Base-by-base conservation (phyloP, 2,113 vertebrate genomes). In the Muscicapa adusta region DNA sequence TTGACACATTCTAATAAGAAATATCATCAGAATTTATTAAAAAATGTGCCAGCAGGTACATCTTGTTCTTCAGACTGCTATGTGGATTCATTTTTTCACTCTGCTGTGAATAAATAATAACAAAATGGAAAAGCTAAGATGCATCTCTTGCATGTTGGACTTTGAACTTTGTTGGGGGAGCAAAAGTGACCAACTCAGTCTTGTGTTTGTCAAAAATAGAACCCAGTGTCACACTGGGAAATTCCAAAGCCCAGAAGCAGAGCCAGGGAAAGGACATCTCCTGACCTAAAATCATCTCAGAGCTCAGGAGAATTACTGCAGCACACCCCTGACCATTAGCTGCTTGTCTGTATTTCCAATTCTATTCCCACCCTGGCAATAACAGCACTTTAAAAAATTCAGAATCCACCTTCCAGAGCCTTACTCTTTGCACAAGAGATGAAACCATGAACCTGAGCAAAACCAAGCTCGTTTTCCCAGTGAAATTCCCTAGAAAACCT, bases 251-350 rank as follows among this genome's bases (percentile, higher is more conserved):
- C 29, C 4, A 48, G 43, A 17, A 18, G 5, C 6, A 38, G 7
- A 40, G 12, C 3, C 48, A 42, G 28, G 20, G 26, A 33, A 67
- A 68, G 6, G 25, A 36, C 14, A 33, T 6, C 29, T 28, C 2
- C 0, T 14, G 51, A 19, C n/a, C 18, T 34, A 14, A 8, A 36
- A 18, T 2, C 40, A 36, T 1, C 74, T 43, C 18, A 2, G 45
- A 6, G 19, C 54, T 47, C 29, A 7, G 26, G 20, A 10, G 58
- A 33, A 29, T 62, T 23, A 4, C 25, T 34, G 3, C 65, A 34
- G 15, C 7, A 9, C 61, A 26, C 7, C n/a, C 18, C 5, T 51
- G 6, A 3, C 17, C 86, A 73, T 7, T 38, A 38, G 6, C 68
- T 62, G 24, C 60, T 28, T 9, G 10, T 15, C 48, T 36, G 0